Percentiles rank a stretch among this genome's conserved stretches.
Evolutionary conservation across 2,888 invertebrate species (phyloP).

Genomic region (Maniola hyperantus): DNA sequence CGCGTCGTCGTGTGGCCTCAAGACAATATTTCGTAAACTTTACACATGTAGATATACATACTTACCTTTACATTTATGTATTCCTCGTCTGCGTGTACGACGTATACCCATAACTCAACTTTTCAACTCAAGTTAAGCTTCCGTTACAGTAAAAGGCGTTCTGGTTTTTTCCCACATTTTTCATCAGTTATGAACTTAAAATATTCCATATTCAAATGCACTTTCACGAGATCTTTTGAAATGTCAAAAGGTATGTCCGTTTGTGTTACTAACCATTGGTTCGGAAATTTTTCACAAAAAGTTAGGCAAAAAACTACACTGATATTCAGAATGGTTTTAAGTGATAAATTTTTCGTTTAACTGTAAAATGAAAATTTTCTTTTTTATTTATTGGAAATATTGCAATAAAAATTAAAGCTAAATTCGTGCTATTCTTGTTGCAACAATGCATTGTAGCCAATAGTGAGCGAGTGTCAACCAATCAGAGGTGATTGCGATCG

Average conservation of each 20-base stretch:
- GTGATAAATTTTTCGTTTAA: no score
- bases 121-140: slow-evolving; percentile 7
- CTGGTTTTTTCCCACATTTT: slow-evolving; percentile 8
- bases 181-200: slow-evolving; percentile 13
- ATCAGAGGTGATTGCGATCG: no score
- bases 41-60: slow-evolving; percentile 28
- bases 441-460: no score
- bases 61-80: slow-evolving; percentile 9
- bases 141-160: slow-evolving; percentile 5
- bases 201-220: slow-evolving; percentile 17
- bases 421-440: no score
- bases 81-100: slow-evolving; percentile 10
- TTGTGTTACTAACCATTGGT: not conserved
- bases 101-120: slow-evolving; percentile 17
- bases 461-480: no score
- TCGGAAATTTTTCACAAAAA: not conserved
- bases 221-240: slow-evolving; percentile 17
- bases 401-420: no score
- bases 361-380: no score
- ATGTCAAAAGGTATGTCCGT: not conserved
- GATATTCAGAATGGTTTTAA: no score
- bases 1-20: slow-evolving; percentile 41
- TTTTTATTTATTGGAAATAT: no score
- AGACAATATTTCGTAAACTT: slow-evolving; percentile 50
- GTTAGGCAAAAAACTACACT: no score